Evolutionary conservation across 2,797 vertebrate genomes (phyloP).

Genomic region (Hybognathus amarus): DNA sequence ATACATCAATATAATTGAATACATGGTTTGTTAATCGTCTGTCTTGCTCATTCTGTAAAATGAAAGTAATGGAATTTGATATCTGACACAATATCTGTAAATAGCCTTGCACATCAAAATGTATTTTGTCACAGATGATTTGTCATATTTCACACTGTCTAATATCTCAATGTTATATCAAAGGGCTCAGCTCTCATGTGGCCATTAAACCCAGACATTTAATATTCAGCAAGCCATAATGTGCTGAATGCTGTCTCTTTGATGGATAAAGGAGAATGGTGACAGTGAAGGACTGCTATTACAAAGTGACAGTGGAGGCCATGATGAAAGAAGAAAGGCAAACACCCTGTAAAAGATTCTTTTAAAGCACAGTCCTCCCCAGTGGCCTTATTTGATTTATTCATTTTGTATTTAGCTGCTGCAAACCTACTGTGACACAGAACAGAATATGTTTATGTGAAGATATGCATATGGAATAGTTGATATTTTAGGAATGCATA

Average conservation of each 20-base stretch:
- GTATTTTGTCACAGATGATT: constrained; percentile 56
- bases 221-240: constrained; percentile 40
- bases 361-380: neutral
- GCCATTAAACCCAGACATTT: constrained; percentile 37
- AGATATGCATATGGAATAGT: neutral
- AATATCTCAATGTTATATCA: constrained; percentile 16
- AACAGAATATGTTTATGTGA: neutral
- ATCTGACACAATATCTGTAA: constrained; percentile 58
- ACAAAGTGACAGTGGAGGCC: constrained; percentile 16
- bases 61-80: constrained; percentile 66
- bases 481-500: neutral
- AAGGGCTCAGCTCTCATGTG: constrained; percentile 34
- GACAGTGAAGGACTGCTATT: constrained; percentile 18
- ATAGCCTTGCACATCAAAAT: constrained; percentile 67
- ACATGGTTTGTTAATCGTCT: constrained; percentile 69
- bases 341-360: constrained; percentile 35
- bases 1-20: constrained; percentile 71
- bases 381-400: neutral
- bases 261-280: constrained; percentile 1
- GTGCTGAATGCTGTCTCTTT: constrained; percentile 23
- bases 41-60: constrained; percentile 66
- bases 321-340: constrained; percentile 37
- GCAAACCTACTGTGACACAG: neutral
- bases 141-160: constrained; percentile 12
- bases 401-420: neutral